Percentiles rank a stretch among this genome's conserved stretches.
Conservation (phyloP, 1,140 invertebrate species). For the Leptinotarsa texana region DNA sequence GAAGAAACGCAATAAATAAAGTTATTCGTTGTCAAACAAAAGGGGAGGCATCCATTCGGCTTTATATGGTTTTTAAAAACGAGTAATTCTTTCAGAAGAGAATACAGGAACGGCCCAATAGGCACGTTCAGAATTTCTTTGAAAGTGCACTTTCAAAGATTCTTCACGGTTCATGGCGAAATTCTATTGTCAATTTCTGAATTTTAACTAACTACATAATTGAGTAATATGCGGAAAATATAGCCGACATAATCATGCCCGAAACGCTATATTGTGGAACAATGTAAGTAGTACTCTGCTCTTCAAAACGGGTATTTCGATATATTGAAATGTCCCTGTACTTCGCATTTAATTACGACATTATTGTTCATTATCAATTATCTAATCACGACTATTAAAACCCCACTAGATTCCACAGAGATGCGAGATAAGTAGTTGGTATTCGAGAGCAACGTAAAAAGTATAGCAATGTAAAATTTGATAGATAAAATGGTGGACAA, state of each 20-base stretch:
- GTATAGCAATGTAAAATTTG: constrained; percentile 22
- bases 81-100: constrained; percentile 22
- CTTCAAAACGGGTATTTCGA: too few species aligned
- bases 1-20: constrained; percentile 21
- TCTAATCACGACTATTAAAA: constrained; percentile 14
- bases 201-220: constrained; percentile 10
- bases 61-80: constrained; percentile 27
- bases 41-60: constrained; percentile 6
- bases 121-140: constrained; percentile 21
- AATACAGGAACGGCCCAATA: constrained; percentile 16
- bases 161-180: constrained; percentile 15
- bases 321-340: constrained; percentile 4
- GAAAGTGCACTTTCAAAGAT: constrained; percentile 13
- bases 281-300: too few species aligned
- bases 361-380: constrained; percentile 25
- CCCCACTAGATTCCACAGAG: constrained; percentile 1
- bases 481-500: constrained; percentile 26
- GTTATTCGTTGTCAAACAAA: constrained; percentile 25
- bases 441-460: constrained; percentile 15
- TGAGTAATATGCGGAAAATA: background rate
- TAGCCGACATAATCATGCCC: background rate
- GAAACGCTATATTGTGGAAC: too few species aligned
- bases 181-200: constrained; percentile 12
- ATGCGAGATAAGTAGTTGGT: constrained; percentile 7
- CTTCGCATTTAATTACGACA: constrained; percentile 5